A percentile compares a stretch with the other conserved stretches of the same genome.
phyloP scores from a whole-genome alignment of 2,888 invertebrate species.

The Drosophila anceps region DNA sequence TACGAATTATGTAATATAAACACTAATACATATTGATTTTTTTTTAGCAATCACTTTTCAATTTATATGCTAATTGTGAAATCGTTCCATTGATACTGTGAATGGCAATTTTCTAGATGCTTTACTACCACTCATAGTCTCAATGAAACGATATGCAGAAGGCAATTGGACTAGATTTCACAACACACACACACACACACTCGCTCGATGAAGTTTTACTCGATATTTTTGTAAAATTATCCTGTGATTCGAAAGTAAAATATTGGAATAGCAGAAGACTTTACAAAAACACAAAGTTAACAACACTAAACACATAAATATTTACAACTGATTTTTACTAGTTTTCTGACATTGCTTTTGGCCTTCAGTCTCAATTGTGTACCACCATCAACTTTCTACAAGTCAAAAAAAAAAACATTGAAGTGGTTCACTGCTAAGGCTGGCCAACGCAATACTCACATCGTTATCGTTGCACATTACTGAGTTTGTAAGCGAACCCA shows the following conservation, averaged over 20 bases:
- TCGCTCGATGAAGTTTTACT: not conserved
- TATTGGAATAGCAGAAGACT: conserved; percentile 4
- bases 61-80: conserved; percentile 5
- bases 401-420: not conserved
- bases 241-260: not conserved
- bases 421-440: conserved; percentile 8
- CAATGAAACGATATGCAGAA: conserved; percentile 8
- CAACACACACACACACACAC: no score
- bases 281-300: not conserved
- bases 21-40: not conserved
- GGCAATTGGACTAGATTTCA: not conserved
- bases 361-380: not conserved
- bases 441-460: not conserved
- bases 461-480: not conserved
- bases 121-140: conserved; percentile 21
- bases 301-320: not conserved
- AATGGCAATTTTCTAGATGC: conserved; percentile 22
- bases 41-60: not conserved
- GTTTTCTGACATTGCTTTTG: not conserved
- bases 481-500: not conserved
- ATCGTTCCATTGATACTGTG: conserved; percentile 21
- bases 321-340: not conserved
- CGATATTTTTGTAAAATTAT: conserved; percentile 1
- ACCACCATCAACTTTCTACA: conserved; percentile 17
- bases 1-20: conserved; percentile 20